Conservation (phyloP, 2,797 vertebrate genomes). For the Siniperca scherzeri region DNA sequence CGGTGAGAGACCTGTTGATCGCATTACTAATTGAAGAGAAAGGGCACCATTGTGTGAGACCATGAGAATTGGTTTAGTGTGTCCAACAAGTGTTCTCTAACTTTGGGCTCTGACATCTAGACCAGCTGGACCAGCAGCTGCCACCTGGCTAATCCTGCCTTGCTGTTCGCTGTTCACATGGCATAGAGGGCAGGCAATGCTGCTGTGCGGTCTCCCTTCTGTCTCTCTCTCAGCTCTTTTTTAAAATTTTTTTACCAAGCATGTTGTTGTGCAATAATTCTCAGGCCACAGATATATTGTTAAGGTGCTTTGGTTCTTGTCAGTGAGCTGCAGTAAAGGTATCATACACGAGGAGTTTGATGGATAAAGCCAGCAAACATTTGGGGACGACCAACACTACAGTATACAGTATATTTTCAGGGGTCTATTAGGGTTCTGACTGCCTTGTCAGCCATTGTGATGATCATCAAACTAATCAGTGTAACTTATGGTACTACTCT, state of each 20-base stretch:
- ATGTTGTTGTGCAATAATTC: neutral
- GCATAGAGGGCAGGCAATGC: constrained; percentile 12
- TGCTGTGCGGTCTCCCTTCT: constrained; percentile 24
- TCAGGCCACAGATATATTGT: neutral
- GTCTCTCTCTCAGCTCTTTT: constrained; percentile 1
- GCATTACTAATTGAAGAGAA: constrained; percentile 58
- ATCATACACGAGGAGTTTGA: neutral
- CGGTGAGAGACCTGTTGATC: constrained; percentile 41
- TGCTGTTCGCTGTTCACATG: constrained; percentile 51
- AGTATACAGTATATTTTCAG: neutral
- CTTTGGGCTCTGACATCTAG: constrained; percentile 58
- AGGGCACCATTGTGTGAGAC: constrained; percentile 60
- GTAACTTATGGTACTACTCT: neutral
- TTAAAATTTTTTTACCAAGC: constrained; percentile 4
- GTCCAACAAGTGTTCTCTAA: constrained; percentile 65
- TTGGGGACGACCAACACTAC: neutral
- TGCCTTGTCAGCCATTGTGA: neutral
- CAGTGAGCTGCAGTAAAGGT: constrained; percentile 10
- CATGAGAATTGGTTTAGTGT: constrained; percentile 40
- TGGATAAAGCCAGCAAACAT: neutral
- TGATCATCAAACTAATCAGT: neutral
- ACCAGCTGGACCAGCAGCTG: constrained; percentile 72
- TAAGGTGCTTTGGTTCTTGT: neutral
- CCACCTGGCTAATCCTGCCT: constrained; percentile 63
- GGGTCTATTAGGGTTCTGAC: neutral